Evolutionary conservation across 2,797 vertebrate genomes (phyloP), one percentile per base, ranked within the genome.

Genomic region (Sarcoramphus papa): DNA sequence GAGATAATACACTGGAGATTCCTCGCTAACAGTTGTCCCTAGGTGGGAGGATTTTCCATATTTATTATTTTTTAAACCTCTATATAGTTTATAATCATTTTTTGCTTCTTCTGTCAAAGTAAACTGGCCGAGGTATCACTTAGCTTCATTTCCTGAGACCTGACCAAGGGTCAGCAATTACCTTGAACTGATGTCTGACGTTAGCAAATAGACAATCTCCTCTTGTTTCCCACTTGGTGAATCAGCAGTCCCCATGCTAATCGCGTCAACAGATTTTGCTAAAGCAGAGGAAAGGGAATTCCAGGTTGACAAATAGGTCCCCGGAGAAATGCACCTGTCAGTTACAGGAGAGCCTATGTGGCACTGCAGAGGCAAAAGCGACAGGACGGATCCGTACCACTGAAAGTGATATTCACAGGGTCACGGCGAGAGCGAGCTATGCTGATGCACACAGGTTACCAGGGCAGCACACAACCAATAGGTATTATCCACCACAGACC

Each of bases 161-260:
- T 88, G 85, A 93, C 67, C 91, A 89, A 91, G 74, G 95, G 94
- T 97, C 96, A 97, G 64, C 95, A 89, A 95, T 95, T 97, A 96
- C 95, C 86, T 96, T 92, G 88, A 96, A 93, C 91, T 92, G 80
- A 93, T 81, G 8, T 41, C 78, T 95, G 96, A 95, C 92, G 96
- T 94, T 96, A 97, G 86, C 94, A 96, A 96, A 97, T 92, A 96
- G 93, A 93, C 82, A 95, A 90, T 81, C 90, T 95, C 88, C 79
- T 95, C 93, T 94, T 93, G 83, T 91, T 95, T 93, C 82, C 87
- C 86, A 84, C 88, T 90, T 95, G 94, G 96, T 94, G 96, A 97
- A 95, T 96, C 96, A 97, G 96, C 97, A 97, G 80, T 95, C 83
- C 77, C 88, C 93, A 95, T 97, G 95, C 93, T 97, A 97, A 97